Percentiles rank a stretch among this genome's conserved stretches.
phyloP scores from a whole-genome alignment of 2,888 invertebrate species.

The Papilio gigon region DNA sequence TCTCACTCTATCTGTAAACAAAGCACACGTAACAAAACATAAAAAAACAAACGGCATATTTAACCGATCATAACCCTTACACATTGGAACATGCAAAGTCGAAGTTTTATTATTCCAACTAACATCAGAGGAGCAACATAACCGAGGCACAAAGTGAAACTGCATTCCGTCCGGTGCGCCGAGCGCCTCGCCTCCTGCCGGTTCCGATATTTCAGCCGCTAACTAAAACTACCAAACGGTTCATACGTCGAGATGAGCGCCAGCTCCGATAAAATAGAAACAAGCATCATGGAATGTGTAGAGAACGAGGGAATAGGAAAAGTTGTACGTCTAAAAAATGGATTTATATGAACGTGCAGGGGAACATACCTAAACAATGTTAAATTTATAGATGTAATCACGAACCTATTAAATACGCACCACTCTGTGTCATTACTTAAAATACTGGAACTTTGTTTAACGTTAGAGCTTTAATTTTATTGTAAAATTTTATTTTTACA shows the following conservation, averaged over 20 bases:
- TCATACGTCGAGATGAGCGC: background rate
- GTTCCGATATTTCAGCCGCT: conserved; percentile 13
- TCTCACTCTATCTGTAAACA: background rate
- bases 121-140: conserved; percentile 13
- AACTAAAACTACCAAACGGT: conserved; percentile 27
- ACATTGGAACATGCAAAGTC: background rate
- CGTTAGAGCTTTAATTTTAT: no score
- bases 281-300: background rate
- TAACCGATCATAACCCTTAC: conserved; percentile 3
- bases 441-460: no score
- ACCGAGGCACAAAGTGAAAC: conserved; percentile 15
- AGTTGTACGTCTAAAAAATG: background rate
- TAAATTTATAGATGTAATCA: no score
- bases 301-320: background rate
- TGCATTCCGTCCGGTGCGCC: conserved; percentile 4
- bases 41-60: background rate
- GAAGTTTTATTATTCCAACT: conserved; percentile 19
- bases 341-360: no score
- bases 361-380: no score
- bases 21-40: background rate
- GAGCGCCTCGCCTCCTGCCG: background rate
- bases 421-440: no score
- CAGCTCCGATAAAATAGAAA: background rate
- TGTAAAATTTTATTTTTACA: no score
- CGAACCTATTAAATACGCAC: no score